Percentiles rank a stretch among this genome's conserved stretches.
Conservation (phyloP, 37 sponge, comb jelly and placozoan species). For the Halichondria panicea region DNA sequence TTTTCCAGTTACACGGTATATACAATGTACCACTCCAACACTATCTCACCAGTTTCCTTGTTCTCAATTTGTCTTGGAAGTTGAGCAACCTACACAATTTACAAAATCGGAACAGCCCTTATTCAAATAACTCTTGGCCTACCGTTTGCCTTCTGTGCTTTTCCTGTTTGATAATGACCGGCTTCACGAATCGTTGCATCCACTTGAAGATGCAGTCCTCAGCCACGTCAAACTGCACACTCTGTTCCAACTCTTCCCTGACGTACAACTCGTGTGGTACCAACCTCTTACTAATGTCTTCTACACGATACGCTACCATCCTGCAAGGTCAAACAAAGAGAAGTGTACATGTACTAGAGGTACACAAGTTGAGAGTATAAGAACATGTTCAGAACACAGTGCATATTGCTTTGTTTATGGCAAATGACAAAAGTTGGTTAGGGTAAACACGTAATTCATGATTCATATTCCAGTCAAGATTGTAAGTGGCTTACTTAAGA, state of each 20-base stretch:
- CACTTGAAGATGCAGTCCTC: constrained; percentile 64
- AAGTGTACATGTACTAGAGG: background rate
- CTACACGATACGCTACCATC: constrained; percentile 68
- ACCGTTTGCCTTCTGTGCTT: constrained; percentile 5
- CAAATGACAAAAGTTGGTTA: no score
- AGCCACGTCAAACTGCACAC: constrained; percentile 81
- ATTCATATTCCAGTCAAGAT: background rate
- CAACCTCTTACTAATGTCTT: constrained; percentile 63
- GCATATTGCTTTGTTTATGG: no score
- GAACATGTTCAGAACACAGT: no score
- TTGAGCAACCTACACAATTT: no score
- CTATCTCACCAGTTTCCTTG: no score
- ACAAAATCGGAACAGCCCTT: no score
- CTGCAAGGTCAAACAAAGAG: constrained; percentile 22
- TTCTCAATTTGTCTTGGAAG: no score
- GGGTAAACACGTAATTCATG: no score
- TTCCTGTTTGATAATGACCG: constrained; percentile 25
- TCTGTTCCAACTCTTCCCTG: constrained; percentile 67
- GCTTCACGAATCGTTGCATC: constrained; percentile 64
- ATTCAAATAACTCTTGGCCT: background rate
- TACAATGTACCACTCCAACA: no score
- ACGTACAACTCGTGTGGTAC: constrained; percentile 62
- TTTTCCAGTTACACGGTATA: no score
- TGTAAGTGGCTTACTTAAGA: constrained; percentile 24
- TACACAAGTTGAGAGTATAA: background rate